Conservation (phyloP, 2,797 vertebrate species). For the Rhinella marina region DNA sequence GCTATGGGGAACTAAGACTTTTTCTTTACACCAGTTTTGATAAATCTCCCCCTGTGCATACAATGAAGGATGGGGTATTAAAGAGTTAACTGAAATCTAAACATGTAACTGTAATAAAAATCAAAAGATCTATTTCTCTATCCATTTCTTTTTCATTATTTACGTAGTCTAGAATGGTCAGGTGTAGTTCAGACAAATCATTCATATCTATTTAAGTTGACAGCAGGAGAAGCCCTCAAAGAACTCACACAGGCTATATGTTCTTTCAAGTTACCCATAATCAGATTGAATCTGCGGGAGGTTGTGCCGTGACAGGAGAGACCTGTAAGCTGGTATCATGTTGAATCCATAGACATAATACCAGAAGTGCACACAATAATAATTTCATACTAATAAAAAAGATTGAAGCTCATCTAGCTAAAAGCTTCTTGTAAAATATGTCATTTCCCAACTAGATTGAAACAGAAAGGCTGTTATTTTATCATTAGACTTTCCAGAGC, state of each 20-base stretch:
- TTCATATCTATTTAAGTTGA: conserved; percentile 1
- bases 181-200: background rate
- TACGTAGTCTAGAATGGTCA: background rate
- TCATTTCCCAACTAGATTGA: background rate
- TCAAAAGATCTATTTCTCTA: background rate
- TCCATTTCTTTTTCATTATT: background rate
- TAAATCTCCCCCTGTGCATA: background rate
- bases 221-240: conserved; percentile 17
- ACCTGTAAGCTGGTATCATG: background rate
- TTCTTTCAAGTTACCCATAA: conserved; percentile 12
- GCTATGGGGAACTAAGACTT: too few relatives aligned
- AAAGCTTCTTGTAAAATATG: background rate
- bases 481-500: background rate
- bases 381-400: background rate
- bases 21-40: too few relatives aligned
- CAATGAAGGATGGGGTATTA: background rate
- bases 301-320: background rate
- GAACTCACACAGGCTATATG: conserved; percentile 9
- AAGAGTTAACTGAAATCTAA: background rate
- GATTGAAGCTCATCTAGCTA: background rate
- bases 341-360: background rate
- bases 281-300: conserved; percentile 25
- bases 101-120: background rate
- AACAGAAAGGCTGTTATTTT: background rate
- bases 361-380: background rate